phyloP scores from a whole-genome alignment of 2,888 invertebrate genomes.

The Acanthosoma haemorrhoidale region DNA sequence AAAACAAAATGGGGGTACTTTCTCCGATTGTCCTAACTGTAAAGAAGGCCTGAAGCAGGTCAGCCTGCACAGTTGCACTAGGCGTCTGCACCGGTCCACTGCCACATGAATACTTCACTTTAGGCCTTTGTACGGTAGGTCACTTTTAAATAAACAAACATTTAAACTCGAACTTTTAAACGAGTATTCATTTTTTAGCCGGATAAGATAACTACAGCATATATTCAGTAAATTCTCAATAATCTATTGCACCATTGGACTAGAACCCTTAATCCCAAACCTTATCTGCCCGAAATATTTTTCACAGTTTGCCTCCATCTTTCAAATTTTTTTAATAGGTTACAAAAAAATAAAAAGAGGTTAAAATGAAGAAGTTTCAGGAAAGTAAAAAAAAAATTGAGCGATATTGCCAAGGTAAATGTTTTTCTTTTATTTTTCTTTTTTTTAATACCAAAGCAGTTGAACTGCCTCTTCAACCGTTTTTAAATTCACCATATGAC shows the following conservation, averaged over 20 bases:
- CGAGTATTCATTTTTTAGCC: neutral
- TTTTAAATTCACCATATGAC: no score
- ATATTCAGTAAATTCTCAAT: neutral
- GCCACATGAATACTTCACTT: neutral
- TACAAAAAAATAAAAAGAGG: no score
- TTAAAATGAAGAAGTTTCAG: neutral
- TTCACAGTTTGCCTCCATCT: neutral
- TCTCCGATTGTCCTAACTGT: neutral
- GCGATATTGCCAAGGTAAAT: neutral
- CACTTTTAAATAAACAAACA: neutral
- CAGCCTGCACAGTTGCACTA: neutral
- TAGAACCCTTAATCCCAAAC: neutral
- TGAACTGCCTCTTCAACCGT: no score
- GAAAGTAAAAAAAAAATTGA: constrained; percentile 5
- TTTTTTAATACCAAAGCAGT: neutral
- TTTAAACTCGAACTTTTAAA: no score
- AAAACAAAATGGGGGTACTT: neutral
- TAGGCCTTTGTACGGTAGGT: neutral
- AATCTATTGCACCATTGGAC: neutral
- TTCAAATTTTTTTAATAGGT: neutral
- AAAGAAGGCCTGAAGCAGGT: neutral
- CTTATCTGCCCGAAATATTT: neutral
- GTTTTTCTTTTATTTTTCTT: neutral
- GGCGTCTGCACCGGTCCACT: neutral
- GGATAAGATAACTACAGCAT: neutral